Percentiles rank a stretch among this genome's conserved stretches.
Conservation (phyloP, 1,140 invertebrate species). For the Colletes gigas region DNA sequence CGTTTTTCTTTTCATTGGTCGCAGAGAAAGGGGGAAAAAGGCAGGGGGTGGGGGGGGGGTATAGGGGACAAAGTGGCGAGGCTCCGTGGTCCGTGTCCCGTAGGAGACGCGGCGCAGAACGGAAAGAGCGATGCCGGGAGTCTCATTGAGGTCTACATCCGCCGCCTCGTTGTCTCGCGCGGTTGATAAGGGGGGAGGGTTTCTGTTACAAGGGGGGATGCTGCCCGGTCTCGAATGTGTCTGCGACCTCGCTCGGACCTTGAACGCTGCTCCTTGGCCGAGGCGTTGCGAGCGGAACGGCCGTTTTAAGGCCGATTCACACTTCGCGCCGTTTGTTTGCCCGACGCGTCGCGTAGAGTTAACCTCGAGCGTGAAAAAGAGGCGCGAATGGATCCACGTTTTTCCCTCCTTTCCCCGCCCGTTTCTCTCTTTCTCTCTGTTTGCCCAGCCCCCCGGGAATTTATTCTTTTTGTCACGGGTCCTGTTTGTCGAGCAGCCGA, state of each 20-base stretch:
- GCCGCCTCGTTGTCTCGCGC: slow-evolving; percentile 48
- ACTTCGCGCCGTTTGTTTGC: not conserved
- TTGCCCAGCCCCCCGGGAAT: too few relatives aligned
- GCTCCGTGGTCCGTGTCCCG: slow-evolving; percentile 17
- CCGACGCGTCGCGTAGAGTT: not conserved
- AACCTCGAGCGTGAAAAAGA: slow-evolving; percentile 40
- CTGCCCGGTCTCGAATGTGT: slow-evolving; percentile 49
- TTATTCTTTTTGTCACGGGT: too few relatives aligned
- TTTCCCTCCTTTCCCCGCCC: too few relatives aligned
- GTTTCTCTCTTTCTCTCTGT: too few relatives aligned
- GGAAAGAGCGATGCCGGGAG: slow-evolving; percentile 23
- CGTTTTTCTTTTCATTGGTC: not conserved
- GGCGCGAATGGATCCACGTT: slow-evolving; percentile 47
- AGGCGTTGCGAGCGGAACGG: slow-evolving; percentile 22
- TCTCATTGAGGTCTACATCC: slow-evolving; percentile 46
- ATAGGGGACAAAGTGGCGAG: not conserved
- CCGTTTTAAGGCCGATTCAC: slow-evolving; percentile 38
- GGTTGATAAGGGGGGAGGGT: slow-evolving; percentile 36
- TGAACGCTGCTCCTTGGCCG: slow-evolving; percentile 72
- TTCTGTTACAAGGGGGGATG: slow-evolving; percentile 48
- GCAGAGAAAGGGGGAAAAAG: not conserved
- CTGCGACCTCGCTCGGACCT: slow-evolving; percentile 78
- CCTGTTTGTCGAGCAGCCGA: too few relatives aligned
- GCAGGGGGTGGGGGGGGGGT: not conserved
- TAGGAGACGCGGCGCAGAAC: slow-evolving; percentile 3